These are phyloP conservation scores for Oncorhynchus gorbuscha DNA, from an alignment of 2,113 vertebrate species.

Conservation along the genomic window DNA sequence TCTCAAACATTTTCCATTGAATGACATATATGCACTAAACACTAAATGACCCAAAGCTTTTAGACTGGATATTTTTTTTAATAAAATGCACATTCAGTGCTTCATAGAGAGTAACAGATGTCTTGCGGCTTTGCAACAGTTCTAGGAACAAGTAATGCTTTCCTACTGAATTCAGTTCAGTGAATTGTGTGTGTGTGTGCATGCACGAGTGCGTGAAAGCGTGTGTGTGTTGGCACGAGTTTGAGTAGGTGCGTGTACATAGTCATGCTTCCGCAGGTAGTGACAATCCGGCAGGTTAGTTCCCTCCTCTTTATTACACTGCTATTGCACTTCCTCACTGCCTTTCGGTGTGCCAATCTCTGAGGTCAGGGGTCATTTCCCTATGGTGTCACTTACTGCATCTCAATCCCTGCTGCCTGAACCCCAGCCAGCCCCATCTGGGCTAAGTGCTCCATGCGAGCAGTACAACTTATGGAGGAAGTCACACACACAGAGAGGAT, in stretches of 20 bases:
- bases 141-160: no score
- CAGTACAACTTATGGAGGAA: slow-evolving; percentile 13
- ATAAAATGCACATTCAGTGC: slow-evolving; percentile 35
- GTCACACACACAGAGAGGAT: not conserved
- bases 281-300: not conserved
- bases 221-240: not conserved
- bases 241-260: not conserved
- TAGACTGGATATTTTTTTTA: slow-evolving; percentile 4
- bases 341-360: not conserved
- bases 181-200: not conserved
- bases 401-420: not conserved
- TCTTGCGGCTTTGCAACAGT: no score
- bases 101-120: slow-evolving; percentile 20
- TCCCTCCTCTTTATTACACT: slow-evolving; percentile 4
- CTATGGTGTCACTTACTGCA: slow-evolving; percentile 9
- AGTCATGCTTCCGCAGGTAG: not conserved
- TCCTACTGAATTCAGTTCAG: no score
- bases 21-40: slow-evolving; percentile 20
- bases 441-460: slow-evolving; percentile 21
- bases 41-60: slow-evolving; percentile 44
- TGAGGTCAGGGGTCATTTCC: slow-evolving; percentile 7
- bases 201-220: not conserved
- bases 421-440: slow-evolving; percentile 23
- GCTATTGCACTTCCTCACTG: slow-evolving; percentile 11
- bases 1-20: slow-evolving; percentile 19